Conservation (phyloP, 2,797 vertebrate species). For the Sorex maritimensis region DNA sequence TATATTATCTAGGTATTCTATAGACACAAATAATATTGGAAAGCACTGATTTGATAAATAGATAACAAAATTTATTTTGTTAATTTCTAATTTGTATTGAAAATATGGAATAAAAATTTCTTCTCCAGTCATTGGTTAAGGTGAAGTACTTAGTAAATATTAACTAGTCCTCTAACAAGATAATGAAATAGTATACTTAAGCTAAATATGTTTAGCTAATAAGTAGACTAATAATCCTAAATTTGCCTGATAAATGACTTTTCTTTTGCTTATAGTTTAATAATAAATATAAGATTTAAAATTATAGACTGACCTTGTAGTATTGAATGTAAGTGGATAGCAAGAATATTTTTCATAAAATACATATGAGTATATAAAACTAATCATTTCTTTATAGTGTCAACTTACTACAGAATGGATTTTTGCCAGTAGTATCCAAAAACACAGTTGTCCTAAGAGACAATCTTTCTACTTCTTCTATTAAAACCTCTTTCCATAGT, state of each 20-base stretch:
- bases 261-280: background rate
- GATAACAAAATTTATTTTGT: background rate
- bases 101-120: background rate
- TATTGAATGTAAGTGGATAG: slow-evolving; percentile 19
- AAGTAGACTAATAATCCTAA: slow-evolving; percentile 11
- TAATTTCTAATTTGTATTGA: slow-evolving; percentile 55
- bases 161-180: background rate
- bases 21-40: slow-evolving; percentile 40
- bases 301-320: too few relatives aligned
- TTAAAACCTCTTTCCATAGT: slow-evolving; percentile 87
- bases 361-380: background rate
- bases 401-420: slow-evolving; percentile 92
- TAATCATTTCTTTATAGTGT: slow-evolving; percentile 49
- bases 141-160: background rate
- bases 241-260: slow-evolving; percentile 3
- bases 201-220: slow-evolving; percentile 29
- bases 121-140: background rate
- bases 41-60: slow-evolving; percentile 54
- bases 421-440: slow-evolving; percentile 89
- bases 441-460: slow-evolving; percentile 86
- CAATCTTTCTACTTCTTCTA: slow-evolving; percentile 62
- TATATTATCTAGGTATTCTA: background rate
- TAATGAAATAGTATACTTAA: background rate
- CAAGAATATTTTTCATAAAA: slow-evolving; percentile 67
- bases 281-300: slow-evolving; percentile 15